Evolutionary conservation across 2,888 invertebrate genomes (phyloP).

Genomic region (Galeruca laticollis): DNA sequence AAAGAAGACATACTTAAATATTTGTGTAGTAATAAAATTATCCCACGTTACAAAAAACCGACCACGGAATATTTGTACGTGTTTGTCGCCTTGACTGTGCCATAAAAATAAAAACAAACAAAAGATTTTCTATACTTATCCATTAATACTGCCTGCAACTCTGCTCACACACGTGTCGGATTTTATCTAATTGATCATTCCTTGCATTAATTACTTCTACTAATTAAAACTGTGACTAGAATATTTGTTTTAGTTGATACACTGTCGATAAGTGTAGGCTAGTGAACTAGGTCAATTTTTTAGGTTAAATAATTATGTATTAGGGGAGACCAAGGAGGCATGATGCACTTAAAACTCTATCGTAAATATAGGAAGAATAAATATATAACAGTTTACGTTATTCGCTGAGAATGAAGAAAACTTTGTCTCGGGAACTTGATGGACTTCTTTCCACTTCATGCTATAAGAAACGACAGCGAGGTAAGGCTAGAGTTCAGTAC

Average conservation of each 20-base stretch:
- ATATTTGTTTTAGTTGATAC: background rate
- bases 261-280: background rate
- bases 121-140: background rate
- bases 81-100: background rate
- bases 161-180: background rate
- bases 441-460: too few species aligned
- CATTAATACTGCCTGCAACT: constrained; percentile 3
- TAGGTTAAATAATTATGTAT: background rate
- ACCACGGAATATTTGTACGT: background rate
- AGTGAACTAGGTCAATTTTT: constrained; percentile 4
- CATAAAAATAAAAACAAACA: background rate
- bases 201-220: background rate
- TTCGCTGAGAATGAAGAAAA: too few species aligned
- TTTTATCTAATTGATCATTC: constrained; percentile 4
- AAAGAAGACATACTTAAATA: too few species aligned
- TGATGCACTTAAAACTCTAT: too few species aligned
- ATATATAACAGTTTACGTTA: too few species aligned
- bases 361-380: too few species aligned
- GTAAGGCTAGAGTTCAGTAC: too few species aligned
- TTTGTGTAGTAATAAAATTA: background rate
- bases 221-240: background rate
- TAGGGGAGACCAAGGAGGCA: too few species aligned
- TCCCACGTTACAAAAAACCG: background rate
- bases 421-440: too few species aligned
- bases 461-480: too few species aligned